A percentile compares a stretch with the other conserved stretches of the same genome.
Conservation (phyloP, 2,113 vertebrate species). For the Arvicanthis niloticus region DNA sequence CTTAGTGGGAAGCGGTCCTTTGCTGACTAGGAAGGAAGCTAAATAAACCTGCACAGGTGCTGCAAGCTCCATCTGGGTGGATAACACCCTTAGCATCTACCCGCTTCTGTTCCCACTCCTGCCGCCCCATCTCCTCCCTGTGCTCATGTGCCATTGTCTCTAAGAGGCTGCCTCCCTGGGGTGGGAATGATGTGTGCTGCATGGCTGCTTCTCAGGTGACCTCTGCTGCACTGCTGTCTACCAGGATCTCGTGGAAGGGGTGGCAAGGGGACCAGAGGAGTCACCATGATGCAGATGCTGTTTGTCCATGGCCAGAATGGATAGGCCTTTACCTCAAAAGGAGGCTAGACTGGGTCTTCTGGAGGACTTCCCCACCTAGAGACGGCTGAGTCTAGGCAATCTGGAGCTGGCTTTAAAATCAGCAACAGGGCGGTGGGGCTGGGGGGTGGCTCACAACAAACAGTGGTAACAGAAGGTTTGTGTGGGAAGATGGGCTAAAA, state of each 20-base stretch:
- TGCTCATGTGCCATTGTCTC: not conserved
- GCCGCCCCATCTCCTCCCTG: not conserved
- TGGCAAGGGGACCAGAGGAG: not conserved
- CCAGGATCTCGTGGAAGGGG: not conserved
- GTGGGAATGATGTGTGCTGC: not conserved
- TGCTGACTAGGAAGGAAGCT: not conserved
- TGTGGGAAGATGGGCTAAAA: constrained; percentile 84
- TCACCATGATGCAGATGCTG: not conserved
- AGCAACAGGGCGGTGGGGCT: constrained; percentile 42
- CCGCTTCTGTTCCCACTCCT: constrained; percentile 55
- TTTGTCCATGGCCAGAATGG: not conserved
- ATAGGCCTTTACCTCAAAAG: not conserved
- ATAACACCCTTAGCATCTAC: constrained; percentile 32
- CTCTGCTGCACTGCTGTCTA: not conserved
- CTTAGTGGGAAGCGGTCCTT: constrained; percentile 18
- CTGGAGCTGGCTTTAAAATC: constrained; percentile 69
- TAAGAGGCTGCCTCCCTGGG: not conserved
- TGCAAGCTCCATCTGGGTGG: constrained; percentile 40
- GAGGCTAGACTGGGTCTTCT: not conserved
- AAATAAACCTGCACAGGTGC: constrained; percentile 71
- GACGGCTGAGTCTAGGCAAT: constrained; percentile 52
- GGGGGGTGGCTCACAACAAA: constrained; percentile 74
- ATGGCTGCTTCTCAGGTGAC: not conserved
- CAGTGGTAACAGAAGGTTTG: constrained; percentile 82
- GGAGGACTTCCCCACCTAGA: not conserved